Evolutionary conservation across 2,113 vertebrate species (phyloP).

Genomic region (Octodon degus): DNA sequence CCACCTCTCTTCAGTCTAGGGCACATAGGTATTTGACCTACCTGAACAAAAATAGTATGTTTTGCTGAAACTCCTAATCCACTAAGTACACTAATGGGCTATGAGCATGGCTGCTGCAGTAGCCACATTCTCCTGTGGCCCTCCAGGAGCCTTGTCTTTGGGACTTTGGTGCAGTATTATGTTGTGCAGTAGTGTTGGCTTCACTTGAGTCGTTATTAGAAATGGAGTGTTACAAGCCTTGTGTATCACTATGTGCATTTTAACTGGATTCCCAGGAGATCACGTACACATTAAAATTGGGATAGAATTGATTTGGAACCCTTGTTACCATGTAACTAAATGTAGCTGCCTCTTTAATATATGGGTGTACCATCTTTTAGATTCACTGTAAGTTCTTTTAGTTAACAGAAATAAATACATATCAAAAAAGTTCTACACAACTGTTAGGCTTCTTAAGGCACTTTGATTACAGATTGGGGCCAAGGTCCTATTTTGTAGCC

Average conservation of each 20-base stretch:
- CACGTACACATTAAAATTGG: background rate
- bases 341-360: conserved; percentile 25
- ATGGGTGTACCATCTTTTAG: background rate
- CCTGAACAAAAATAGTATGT: background rate
- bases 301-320: background rate
- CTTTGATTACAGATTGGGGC: background rate
- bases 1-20: background rate
- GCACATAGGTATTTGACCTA: background rate
- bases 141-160: background rate
- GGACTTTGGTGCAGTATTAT: background rate
- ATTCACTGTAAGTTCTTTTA: conserved; percentile 5
- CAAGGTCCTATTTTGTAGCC: conserved; percentile 11
- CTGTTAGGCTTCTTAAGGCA: background rate
- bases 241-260: background rate
- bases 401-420: conserved; percentile 11
- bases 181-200: background rate
- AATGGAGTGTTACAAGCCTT: background rate
- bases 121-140: background rate
- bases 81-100: too few species aligned
- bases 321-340: background rate
- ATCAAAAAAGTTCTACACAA: background rate
- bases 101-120: background rate
- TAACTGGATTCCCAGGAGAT: background rate
- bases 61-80: background rate
- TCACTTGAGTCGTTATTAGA: conserved; percentile 3